Percentiles rank a stretch among this genome's conserved stretches.
Evolutionary conservation across 2,113 vertebrate genomes (phyloP).

Genomic region (Indicator indicator): DNA sequence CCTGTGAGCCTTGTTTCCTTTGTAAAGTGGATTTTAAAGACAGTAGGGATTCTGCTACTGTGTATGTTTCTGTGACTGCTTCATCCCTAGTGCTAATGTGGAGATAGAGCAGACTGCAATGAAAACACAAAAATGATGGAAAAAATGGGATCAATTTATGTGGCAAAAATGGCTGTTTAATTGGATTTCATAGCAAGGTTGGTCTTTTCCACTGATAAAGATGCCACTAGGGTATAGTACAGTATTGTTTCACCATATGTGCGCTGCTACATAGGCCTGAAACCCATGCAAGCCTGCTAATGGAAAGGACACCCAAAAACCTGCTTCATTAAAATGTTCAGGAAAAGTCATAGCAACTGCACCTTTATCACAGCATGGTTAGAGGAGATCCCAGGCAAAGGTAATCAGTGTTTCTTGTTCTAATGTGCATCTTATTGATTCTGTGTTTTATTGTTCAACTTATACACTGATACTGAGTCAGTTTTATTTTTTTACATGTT

Average conservation of each 20-base stretch:
- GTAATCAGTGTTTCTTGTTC: constrained; percentile 18
- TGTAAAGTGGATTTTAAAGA: constrained; percentile 38
- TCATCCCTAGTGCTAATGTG: not conserved
- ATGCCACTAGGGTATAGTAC: constrained; percentile 43
- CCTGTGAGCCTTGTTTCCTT: constrained; percentile 45
- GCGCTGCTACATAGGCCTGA: not conserved
- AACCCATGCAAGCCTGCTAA: constrained; percentile 4
- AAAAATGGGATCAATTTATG: constrained; percentile 48
- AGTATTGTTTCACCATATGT: constrained; percentile 40
- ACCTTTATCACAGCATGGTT: constrained; percentile 37
- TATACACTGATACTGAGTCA: not conserved
- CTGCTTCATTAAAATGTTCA: not conserved
- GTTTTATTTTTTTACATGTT: not conserved
- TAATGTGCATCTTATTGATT: constrained; percentile 28
- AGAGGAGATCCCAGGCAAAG: constrained; percentile 33
- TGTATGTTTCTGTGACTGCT: not conserved
- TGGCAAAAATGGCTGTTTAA: constrained; percentile 52
- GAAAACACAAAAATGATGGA: constrained; percentile 32
- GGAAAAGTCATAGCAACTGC: constrained; percentile 28
- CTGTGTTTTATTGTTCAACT: not conserved
- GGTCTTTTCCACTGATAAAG: constrained; percentile 55
- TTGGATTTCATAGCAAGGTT: constrained; percentile 55
- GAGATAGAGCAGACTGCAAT: constrained; percentile 12
- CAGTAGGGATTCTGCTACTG: not conserved
- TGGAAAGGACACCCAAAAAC: constrained; percentile 39